Base-by-base conservation (phyloP, 2,888 invertebrate species). In the Sinhomidia bicolor region DNA sequence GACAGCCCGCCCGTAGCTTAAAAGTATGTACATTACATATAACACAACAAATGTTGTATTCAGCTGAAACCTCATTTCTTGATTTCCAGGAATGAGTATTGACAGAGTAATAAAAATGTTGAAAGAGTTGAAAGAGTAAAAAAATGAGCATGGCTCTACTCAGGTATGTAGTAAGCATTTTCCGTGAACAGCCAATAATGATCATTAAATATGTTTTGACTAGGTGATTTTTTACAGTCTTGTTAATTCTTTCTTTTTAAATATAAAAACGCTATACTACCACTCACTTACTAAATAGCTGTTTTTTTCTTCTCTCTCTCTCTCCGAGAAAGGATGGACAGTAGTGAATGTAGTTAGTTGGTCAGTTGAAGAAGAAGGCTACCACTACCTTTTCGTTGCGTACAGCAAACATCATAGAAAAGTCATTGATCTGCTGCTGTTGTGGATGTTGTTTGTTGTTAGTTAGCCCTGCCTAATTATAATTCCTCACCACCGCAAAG, bases 131-230 rank as follows among this genome's bases (percentile, higher is more conserved):
- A 83, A 54, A 44, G 29, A 26, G 14, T 23, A 23, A 60, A 47
- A n/a, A 23, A 65, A 51, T 14, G n/a, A 47, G 65, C 57, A 41
- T 20, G 57, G 29, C 26, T 26, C 14, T 29, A 26, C 32, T 32
- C 32, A 32, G 2, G 32, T 17, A 12, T 17, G 26, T 12, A n/a
- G 32, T 17, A 12, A 7, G 26, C n/a, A n/a, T 74, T 47, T 23
- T 23, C 26, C 20, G 47, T 47, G 23, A 74, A 47, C 14, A 20
- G 23, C 12, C 47, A 74, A 47, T 74, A 74, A 47, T 74, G 71
- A 71, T 71, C 83, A 71, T 81, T 81, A 81, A 79, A 57, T n/a
- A 65, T 82, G 54, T 68, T 82, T 68, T 68, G 81, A 82, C 68
- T 68, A 26, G 65, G n/a, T 81, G 62, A 68, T 41, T 68, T 41